Evolutionary conservation across 1,140 invertebrate species (phyloP).

Genomic region (Cotesia typhae): DNA sequence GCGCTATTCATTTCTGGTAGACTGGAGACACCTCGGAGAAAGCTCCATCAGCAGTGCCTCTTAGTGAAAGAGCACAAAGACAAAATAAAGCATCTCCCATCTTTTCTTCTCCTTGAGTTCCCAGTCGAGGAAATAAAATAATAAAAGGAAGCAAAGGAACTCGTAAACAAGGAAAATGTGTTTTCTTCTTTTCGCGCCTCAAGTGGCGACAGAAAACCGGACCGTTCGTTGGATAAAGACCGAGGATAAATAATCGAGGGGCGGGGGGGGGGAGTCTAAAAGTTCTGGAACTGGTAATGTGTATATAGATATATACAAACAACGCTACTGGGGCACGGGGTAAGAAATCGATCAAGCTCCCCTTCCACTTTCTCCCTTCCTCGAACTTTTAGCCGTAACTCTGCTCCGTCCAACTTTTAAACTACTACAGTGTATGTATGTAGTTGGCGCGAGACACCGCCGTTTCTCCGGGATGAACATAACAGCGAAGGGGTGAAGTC

Average conservation of each 20-base stretch:
- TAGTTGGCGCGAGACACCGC: background rate
- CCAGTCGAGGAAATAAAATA: background rate
- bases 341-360: conserved; percentile 65
- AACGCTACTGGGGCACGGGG: conserved; percentile 61
- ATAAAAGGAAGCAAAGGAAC: conserved; percentile 12
- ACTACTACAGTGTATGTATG: background rate
- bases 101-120: no score
- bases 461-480: conserved; percentile 19
- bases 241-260: no score
- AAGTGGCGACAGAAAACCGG: conserved; percentile 28
- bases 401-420: conserved; percentile 2
- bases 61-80: no score
- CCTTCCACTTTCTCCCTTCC: conserved; percentile 41
- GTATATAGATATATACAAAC: conserved; percentile 38
- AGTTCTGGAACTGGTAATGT: no score
- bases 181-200: conserved; percentile 28
- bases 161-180: conserved; percentile 41
- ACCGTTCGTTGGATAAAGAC: no score
- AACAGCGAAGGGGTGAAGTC: conserved; percentile 2
- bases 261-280: no score
- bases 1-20: no score
- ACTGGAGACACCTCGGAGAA: no score
- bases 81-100: no score
- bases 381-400: conserved; percentile 27
- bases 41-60: no score